Evolutionary conservation across 2,797 vertebrate species (phyloP).

Genomic region (Macropus fuliginosus): DNA sequence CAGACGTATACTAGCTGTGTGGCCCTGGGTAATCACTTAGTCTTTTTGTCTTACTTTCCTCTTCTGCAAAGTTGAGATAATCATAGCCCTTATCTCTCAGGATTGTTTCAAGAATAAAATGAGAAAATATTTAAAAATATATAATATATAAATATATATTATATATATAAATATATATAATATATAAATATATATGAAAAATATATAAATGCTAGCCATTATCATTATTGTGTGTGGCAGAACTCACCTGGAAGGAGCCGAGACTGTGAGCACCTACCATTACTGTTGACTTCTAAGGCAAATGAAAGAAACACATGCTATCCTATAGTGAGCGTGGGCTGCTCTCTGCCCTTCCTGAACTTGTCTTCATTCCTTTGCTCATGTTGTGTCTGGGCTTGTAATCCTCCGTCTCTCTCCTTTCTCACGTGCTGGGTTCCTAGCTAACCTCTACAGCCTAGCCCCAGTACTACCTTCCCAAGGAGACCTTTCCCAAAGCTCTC

Average conservation of each 20-base stretch:
- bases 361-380: not conserved
- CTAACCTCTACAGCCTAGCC: not conserved
- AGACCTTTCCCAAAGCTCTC: not conserved
- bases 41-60: not conserved
- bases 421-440: not conserved
- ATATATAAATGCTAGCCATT: not conserved
- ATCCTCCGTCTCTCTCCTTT: not conserved
- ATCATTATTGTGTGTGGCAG: not conserved
- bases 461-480: not conserved
- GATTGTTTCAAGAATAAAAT: not conserved
- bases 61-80: not conserved
- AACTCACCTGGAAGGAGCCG: not conserved
- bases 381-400: not conserved
- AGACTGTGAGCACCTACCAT: not conserved
- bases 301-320: not conserved
- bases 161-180: too few species aligned
- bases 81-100: not conserved
- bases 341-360: not conserved
- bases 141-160: not conserved
- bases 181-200: not conserved
- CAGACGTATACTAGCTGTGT: not conserved
- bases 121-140: not conserved
- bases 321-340: not conserved
- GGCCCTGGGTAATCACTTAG: not conserved
- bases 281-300: not conserved